Base-by-base conservation (phyloP, 2,888 invertebrate species). In the Lacanobia oleracea region DNA sequence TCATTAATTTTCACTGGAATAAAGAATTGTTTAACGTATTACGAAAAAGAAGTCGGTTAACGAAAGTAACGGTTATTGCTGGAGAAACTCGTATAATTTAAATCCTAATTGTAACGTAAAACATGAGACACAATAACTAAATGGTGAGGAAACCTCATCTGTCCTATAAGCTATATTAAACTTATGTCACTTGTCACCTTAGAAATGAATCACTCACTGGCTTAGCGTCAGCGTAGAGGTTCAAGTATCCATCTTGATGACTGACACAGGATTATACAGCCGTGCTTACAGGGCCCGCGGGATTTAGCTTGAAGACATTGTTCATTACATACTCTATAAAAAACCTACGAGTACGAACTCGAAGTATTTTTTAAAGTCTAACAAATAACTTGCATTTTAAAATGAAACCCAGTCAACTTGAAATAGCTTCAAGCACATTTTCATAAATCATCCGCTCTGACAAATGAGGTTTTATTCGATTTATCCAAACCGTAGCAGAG, bases 381-480 rank as follows among this genome's bases (percentile, higher is more conserved):
- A 40, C 6, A 71, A 77, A 78, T 64, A 7, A 21, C 18, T 60
- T 5, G 21, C 16, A 40, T 37, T 40, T 16, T 51, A 56, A 62
- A 73, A 51, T 45, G 12, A 14, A 53, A 27, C 16, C 14, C 60
- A 51, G 50, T 60, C 48, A 70, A 63, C 45, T 67, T 10, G 16
- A 65, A 23, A 40, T 33, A 53, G n/a, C 71, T 62, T 45, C 27
- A 53, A 43, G 51, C 12, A 5, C 16, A 37, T 54, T 72, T 54
- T 60, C 43, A 65, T 79, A 74, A 68, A 78, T 79, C 64, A 53
- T 73, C 33, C 12, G 12, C 27, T 74, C 12, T 75, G 70, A 75
- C 57, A 81, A 79, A 76, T 81, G 64, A 75, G 61, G 50, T 81
- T 81, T 67, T 62, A 81, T 76, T 67, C 27, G 71, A 72, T 71